A percentile compares a stretch with the other conserved stretches of the same genome.
Conservation (phyloP, 2,113 vertebrate genomes). For the Alethe castanea region DNA sequence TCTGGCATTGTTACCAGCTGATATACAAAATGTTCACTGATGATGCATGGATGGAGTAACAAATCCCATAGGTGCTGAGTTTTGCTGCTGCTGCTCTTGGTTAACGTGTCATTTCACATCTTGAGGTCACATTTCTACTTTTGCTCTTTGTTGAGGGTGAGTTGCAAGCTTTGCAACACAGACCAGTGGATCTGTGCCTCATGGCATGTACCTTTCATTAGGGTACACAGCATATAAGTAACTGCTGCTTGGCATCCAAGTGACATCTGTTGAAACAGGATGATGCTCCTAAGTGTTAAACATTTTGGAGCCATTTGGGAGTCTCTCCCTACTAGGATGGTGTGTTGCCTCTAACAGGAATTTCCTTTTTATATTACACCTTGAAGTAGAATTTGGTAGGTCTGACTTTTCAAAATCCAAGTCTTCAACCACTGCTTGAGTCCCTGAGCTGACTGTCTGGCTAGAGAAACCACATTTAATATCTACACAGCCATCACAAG, state of each 20-base stretch:
- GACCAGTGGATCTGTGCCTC: conserved; percentile 67
- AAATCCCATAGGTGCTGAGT: conserved; percentile 71
- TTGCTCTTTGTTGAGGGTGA: conserved; percentile 71
- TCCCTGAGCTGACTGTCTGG: conserved; percentile 70
- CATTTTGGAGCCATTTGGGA: conserved; percentile 70
- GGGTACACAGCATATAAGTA: conserved; percentile 78
- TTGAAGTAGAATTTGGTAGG: conserved; percentile 72
- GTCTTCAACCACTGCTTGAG: conserved; percentile 75
- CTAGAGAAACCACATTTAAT: conserved; percentile 60
- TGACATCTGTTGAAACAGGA: conserved; percentile 78
- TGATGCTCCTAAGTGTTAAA: conserved; percentile 69
- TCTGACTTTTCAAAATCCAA: conserved; percentile 69
- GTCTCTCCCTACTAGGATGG: conserved; percentile 66
- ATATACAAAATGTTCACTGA: conserved; percentile 74
- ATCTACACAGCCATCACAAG: conserved; percentile 74
- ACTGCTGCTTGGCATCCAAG: conserved; percentile 80
- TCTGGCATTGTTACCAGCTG: conserved; percentile 77
- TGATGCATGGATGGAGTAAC: conserved; percentile 65
- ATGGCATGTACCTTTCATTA: conserved; percentile 70
- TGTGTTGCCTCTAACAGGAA: conserved; percentile 74
- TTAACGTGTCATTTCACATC: conserved; percentile 67
- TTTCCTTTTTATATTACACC: conserved; percentile 69
- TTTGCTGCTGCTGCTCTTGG: conserved; percentile 60
- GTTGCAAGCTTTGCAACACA: conserved; percentile 74
- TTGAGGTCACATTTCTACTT: conserved; percentile 73